Evolutionary conservation across 2,797 vertebrate genomes (phyloP).

Genomic region (Hypotaenidia philippensis): DNA sequence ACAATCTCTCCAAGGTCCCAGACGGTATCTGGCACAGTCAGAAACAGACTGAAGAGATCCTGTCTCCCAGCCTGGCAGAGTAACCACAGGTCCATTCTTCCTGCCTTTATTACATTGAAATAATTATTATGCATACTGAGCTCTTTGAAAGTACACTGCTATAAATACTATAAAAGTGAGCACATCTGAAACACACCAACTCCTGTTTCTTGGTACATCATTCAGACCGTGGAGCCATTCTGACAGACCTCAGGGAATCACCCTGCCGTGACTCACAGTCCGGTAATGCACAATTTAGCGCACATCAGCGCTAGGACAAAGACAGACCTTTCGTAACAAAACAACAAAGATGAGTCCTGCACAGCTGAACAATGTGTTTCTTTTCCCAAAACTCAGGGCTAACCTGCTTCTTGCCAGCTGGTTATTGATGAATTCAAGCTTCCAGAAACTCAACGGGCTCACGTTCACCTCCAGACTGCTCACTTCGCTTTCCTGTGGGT

Average conservation of each 20-base stretch:
- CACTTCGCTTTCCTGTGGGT: neutral
- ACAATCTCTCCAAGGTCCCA: constrained; percentile 22
- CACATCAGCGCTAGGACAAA: neutral
- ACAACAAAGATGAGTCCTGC: neutral
- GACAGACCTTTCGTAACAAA: neutral
- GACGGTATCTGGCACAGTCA: constrained; percentile 1
- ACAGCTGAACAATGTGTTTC: neutral
- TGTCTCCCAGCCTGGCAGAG: constrained; percentile 55
- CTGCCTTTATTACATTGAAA: constrained; percentile 65
- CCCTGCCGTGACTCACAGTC: constrained; percentile 3
- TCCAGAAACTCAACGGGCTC: neutral
- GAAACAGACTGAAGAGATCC: constrained; percentile 60
- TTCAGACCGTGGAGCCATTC: constrained; percentile 53
- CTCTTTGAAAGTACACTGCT: constrained; percentile 60
- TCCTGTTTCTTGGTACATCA: neutral
- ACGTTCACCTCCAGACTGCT: neutral
- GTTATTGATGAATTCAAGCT: neutral
- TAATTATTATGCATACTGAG: constrained; percentile 59
- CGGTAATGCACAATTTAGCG: neutral
- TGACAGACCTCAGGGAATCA: constrained; percentile 14
- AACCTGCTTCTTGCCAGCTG: neutral
- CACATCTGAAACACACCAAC: constrained; percentile 27
- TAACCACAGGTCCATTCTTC: constrained; percentile 53
- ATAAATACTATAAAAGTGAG: constrained; percentile 59
- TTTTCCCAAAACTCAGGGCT: neutral